phyloP scores from a whole-genome alignment of 2,797 vertebrate genomes.

The Lacerta bilineata region DNA sequence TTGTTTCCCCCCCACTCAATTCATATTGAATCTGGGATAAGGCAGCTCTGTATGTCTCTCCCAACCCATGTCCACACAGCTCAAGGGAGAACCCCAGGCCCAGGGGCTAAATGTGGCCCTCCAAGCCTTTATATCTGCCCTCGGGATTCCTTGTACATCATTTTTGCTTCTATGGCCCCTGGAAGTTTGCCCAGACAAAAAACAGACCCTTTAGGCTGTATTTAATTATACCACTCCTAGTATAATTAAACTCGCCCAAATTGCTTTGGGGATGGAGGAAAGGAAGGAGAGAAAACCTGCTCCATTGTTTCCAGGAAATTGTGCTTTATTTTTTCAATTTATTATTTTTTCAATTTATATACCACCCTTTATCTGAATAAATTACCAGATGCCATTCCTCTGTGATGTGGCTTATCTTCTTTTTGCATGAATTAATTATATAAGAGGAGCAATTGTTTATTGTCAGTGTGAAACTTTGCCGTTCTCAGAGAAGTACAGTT shows the following conservation, averaged over 20 bases:
- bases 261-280: not conserved
- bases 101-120: too few species aligned
- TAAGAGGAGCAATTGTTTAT: not conserved
- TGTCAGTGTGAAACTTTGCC: not conserved
- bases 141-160: too few species aligned
- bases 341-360: too few species aligned
- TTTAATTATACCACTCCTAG: too few species aligned
- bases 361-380: not conserved
- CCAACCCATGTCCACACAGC: too few species aligned
- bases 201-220: not conserved
- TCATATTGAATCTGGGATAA: too few species aligned
- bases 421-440: slow-evolving; percentile 15
- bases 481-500: not conserved
- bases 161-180: too few species aligned
- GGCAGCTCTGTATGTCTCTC: too few species aligned
- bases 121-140: too few species aligned
- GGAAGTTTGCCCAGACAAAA: not conserved
- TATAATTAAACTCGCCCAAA: not conserved
- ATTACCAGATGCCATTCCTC: not conserved
- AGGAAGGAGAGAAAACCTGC: not conserved
- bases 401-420: not conserved
- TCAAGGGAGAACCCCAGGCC: too few species aligned
- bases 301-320: not conserved
- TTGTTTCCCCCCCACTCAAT: too few species aligned
- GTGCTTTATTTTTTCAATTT: too few species aligned